Evolutionary conservation across 2,888 invertebrate genomes (phyloP).

Genomic region (Thymelicus acteon): DNA sequence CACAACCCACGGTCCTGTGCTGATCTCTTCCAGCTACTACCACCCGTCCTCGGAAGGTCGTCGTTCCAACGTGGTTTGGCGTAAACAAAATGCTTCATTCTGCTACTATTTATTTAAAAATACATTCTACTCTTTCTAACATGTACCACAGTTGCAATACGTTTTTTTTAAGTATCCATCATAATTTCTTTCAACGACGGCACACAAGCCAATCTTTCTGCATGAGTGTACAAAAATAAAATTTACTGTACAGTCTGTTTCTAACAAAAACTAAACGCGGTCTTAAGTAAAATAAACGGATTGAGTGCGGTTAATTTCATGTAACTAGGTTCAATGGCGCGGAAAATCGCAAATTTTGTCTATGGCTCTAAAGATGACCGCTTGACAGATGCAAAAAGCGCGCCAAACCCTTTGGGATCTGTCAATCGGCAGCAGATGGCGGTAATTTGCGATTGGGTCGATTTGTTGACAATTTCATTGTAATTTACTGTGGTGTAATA

Average conservation of each 20-base stretch:
- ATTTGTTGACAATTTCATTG: conserved; percentile 75
- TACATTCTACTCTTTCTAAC: too few species aligned
- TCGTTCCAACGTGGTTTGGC: too few species aligned
- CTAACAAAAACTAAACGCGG: conserved; percentile 42
- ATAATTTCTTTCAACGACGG: conserved; percentile 5
- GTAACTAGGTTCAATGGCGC: conserved; percentile 73
- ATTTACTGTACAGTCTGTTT: conserved; percentile 38
- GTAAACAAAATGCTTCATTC: too few species aligned
- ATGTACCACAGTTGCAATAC: conserved; percentile 16
- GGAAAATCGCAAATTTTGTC: conserved; percentile 79
- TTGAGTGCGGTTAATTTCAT: conserved; percentile 72
- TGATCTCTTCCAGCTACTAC: too few species aligned
- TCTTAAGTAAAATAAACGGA: conserved; percentile 60
- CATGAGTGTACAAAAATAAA: conserved; percentile 35
- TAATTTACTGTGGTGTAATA: conserved; percentile 74
- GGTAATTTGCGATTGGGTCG: conserved; percentile 71
- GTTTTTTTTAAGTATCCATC: conserved; percentile 15
- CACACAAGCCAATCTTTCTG: conserved; percentile 34
- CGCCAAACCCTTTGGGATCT: conserved; percentile 81
- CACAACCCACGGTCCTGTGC: too few species aligned
- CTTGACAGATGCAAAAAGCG: conserved; percentile 69
- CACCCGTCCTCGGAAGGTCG: too few species aligned
- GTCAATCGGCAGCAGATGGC: conserved; percentile 73
- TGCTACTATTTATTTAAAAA: not conserved
- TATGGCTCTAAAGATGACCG: conserved; percentile 70